Evolutionary conservation across 2,888 invertebrate genomes (phyloP).

Genomic region (Cloeon dipterum): DNA sequence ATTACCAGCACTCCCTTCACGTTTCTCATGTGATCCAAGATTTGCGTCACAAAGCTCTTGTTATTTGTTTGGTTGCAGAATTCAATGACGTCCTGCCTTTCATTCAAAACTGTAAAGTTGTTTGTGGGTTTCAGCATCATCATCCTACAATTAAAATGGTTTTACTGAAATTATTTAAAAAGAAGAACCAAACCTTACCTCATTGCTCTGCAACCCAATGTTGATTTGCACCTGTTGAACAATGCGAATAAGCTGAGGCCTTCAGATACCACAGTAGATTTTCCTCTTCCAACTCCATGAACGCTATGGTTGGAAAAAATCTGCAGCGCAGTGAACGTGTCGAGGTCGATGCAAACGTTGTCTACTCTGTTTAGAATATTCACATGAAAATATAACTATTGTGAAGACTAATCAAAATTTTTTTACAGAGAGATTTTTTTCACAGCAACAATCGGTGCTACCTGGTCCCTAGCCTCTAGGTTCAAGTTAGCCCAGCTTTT

Average conservation of each 20-base stretch:
- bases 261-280: slow-evolving; percentile 31
- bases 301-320: slow-evolving; percentile 56
- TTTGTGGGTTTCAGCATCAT: slow-evolving; percentile 47
- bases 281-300: slow-evolving; percentile 44
- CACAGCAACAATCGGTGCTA: slow-evolving; percentile 24
- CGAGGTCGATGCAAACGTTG: slow-evolving; percentile 43
- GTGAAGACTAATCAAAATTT: neutral
- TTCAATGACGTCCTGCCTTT: slow-evolving; percentile 42
- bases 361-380: slow-evolving; percentile 26
- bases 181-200: slow-evolving; percentile 24
- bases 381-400: slow-evolving; percentile 2
- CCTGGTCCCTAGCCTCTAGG: slow-evolving; percentile 15
- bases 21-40: slow-evolving; percentile 32
- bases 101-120: slow-evolving; percentile 29
- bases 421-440: slow-evolving; percentile 38
- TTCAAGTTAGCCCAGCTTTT: slow-evolving; percentile 27
- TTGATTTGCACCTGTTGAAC: slow-evolving; percentile 45
- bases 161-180: neutral
- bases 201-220: slow-evolving; percentile 35
- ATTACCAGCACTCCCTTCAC: slow-evolving; percentile 36
- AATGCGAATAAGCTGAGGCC: slow-evolving; percentile 49
- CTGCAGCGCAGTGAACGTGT: slow-evolving; percentile 49
- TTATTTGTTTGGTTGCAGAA: slow-evolving; percentile 39
- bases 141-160: slow-evolving; percentile 11
- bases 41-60: slow-evolving; percentile 31